Base-by-base conservation (phyloP, 2,888 invertebrate species). In the Asteroscopus sphinx region DNA sequence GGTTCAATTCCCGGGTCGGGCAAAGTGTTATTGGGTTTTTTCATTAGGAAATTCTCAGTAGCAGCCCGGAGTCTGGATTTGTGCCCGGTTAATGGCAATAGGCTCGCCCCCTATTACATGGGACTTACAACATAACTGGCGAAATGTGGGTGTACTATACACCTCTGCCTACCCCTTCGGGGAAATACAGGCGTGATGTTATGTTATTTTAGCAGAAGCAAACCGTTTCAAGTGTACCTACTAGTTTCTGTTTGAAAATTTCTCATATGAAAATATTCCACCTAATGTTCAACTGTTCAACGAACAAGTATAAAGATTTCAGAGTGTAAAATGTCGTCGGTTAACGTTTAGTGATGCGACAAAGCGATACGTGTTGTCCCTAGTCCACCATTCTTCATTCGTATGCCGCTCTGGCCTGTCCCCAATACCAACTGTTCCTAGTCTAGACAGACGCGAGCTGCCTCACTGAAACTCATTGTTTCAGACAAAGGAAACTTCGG, bases 381-480 rank as follows among this genome's bases (percentile, higher is more conserved):
- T 47, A 55, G 64, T 60, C 42, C 64, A 53, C 53, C 47, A 63
- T 74, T 72, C 73, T 79, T 78, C 79, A 80, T 82, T 83, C 73
- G 77, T 80, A 84, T 82, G 79, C 79, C 52, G 55, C 39, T 63
- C 55, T 65, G 60, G 48, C 58, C 51, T 64, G 59, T 70, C 72
- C 65, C 60, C 68, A 67, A 75, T 76, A 73, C 71, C 73, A 68
- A 61, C 73, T 80, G 77, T 74, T 70, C 56, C 62, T 45, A 74
- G 67, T 54, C 76, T 76, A 79, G 74, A 68, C 66, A 68, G 40
- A 75, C 76, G 73, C 76, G 73, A 65, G 74, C 69, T 74, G 73
- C 71, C 76, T 79, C 67, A 65, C 71, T 76, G 73, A 80, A 83
- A 82, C 79, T 80, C 77, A 78, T 83, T 81, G 80, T 83, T 85